Percentiles rank a stretch among this genome's conserved stretches.
Conservation (phyloP, 2,888 invertebrate species). For the Nomada fucata region DNA sequence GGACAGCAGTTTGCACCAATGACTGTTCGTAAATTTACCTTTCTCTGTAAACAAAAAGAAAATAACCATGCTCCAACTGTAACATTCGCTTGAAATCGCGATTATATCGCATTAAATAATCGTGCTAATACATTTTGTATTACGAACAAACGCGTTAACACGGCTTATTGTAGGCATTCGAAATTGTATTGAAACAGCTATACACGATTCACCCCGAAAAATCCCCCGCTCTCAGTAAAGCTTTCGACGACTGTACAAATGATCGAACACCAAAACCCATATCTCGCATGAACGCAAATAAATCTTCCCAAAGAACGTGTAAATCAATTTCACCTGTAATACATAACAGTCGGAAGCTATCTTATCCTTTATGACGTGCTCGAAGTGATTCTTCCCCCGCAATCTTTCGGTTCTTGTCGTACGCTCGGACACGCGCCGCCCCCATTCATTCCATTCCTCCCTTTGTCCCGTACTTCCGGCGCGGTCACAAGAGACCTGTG, state of each 20-base stretch:
- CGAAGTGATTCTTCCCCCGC: constrained; percentile 16
- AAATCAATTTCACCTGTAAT: background rate
- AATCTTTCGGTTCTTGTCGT: constrained; percentile 15
- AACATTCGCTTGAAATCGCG: background rate
- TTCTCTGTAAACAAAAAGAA: background rate
- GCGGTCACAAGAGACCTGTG: background rate
- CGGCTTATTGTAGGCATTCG: too few relatives aligned
- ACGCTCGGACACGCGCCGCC: constrained; percentile 21
- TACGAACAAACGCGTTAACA: too few relatives aligned
- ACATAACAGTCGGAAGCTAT: background rate
- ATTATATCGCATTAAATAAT: too few relatives aligned
- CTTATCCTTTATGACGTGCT: background rate
- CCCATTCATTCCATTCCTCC: constrained; percentile 14
- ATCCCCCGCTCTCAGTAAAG: too few relatives aligned
- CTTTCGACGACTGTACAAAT: too few relatives aligned
- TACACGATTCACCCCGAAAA: too few relatives aligned
- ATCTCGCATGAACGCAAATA: background rate
- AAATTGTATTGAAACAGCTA: too few relatives aligned
- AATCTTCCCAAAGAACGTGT: background rate
- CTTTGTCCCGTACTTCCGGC: constrained; percentile 29
- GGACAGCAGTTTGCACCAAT: background rate
- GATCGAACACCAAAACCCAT: too few relatives aligned
- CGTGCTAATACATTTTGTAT: too few relatives aligned
- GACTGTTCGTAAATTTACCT: background rate
- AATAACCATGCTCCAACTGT: too few relatives aligned